A percentile compares a stretch with the other conserved stretches of the same genome.
Evolutionary conservation across 2,113 vertebrate genomes (phyloP).

Genomic region (Phylloscopus trochiloides): DNA sequence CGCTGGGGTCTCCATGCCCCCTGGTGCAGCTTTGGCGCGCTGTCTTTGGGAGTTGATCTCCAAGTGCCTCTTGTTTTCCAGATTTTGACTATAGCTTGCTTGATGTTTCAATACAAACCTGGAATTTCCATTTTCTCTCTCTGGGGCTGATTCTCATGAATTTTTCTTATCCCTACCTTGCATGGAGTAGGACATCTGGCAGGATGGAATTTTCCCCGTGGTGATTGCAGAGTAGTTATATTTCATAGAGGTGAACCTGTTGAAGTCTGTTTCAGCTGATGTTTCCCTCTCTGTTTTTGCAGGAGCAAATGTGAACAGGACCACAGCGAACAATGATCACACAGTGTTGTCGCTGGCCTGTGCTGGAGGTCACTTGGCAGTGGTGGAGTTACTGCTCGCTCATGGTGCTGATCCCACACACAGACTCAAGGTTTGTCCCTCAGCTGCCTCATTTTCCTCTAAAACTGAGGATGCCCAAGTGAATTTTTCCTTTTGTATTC

Average conservation of each 20-base stretch:
- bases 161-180: not conserved
- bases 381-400: slow-evolving; percentile 94
- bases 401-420: slow-evolving; percentile 98
- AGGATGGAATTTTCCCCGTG: not conserved
- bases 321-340: slow-evolving; percentile 97
- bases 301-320: slow-evolving; percentile 98
- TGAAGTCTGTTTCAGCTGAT: not conserved
- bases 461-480: rapidly evolving
- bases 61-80: not conserved
- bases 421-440: slow-evolving; percentile 88
- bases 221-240: not conserved
- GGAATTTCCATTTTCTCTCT: not conserved
- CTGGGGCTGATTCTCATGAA: not conserved
- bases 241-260: not conserved
- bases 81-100: not conserved
- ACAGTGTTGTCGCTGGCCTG: slow-evolving; percentile 97
- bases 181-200: not conserved
- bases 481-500: not conserved
- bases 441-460: not conserved
- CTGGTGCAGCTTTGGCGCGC: not conserved
- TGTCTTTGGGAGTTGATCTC: not conserved
- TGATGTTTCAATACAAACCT: not conserved
- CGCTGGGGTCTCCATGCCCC: not conserved
- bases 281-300: not conserved
- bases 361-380: slow-evolving; percentile 94